These are phyloP conservation scores for Poecilia velifera DNA, from an alignment of 2,797 vertebrate genomes.

Conservation along the genomic window DNA sequence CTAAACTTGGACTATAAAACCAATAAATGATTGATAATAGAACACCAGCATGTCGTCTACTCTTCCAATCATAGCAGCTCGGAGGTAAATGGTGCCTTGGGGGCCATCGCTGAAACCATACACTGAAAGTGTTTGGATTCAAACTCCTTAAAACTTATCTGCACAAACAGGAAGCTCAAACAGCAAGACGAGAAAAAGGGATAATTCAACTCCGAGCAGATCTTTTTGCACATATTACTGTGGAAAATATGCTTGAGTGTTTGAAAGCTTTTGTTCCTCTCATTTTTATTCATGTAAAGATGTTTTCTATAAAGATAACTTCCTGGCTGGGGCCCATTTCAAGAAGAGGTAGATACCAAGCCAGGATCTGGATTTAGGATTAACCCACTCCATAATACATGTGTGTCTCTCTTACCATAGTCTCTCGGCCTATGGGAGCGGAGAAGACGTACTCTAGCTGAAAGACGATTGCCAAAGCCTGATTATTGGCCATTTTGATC, in stretches of 20 bases:
- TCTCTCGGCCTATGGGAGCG: slow-evolving; percentile 65
- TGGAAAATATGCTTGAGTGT: slow-evolving; percentile 6
- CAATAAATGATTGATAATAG: not conserved
- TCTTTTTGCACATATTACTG: slow-evolving; percentile 7
- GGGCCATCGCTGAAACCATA: not conserved
- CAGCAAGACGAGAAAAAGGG: slow-evolving; percentile 8
- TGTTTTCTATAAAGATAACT: slow-evolving; percentile 1
- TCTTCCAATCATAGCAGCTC: not conserved
- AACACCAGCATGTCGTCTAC: not conserved
- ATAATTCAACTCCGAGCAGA: not conserved
- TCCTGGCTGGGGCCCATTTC: not conserved
- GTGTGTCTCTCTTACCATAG: slow-evolving; percentile 79
- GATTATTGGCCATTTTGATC: slow-evolving; percentile 85
- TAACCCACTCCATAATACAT: not conserved
- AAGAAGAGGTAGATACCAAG: slow-evolving; percentile 5
- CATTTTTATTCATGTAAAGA: not conserved
- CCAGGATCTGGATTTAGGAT: slow-evolving; percentile 10
- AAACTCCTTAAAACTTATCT: not conserved
- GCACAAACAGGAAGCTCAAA: slow-evolving; percentile 23
- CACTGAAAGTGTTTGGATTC: not conserved
- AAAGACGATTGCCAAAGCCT: slow-evolving; percentile 83
- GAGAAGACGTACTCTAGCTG: slow-evolving; percentile 92
- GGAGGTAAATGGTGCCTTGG: not conserved
- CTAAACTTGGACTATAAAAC: not conserved
- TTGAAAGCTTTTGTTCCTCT: not conserved